A percentile compares a stretch with the other conserved stretches of the same genome.
Evolutionary conservation across 1,140 invertebrate genomes (phyloP).

Genomic region (Cherax quadricarinatus): DNA sequence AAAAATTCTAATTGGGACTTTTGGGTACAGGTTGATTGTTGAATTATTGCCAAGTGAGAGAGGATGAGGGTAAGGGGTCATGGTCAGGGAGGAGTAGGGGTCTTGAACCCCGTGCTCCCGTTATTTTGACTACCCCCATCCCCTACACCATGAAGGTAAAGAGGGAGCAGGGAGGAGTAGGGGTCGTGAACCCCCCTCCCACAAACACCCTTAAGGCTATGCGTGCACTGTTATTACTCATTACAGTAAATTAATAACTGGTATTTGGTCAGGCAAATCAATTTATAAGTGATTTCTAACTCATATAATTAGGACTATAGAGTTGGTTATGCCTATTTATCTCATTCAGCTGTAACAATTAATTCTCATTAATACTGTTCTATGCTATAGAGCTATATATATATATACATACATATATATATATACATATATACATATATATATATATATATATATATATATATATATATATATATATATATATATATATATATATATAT

Average conservation of each 20-base stretch:
- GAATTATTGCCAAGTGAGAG: background rate
- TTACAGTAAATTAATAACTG: constrained; percentile 39
- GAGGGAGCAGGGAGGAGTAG: no score
- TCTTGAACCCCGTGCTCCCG: background rate
- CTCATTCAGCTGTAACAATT: no score
- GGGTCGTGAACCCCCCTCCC: background rate
- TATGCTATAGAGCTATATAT: no score
- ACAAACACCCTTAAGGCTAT: background rate
- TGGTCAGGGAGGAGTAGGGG: background rate
- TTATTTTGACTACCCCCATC: no score
- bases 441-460: no score
- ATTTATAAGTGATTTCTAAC: background rate
- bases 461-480: no score
- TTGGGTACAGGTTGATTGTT: no score
- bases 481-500: no score
- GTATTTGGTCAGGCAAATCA: constrained; percentile 10
- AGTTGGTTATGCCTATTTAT: no score
- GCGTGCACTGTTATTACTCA: constrained; percentile 28
- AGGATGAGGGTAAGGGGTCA: background rate
- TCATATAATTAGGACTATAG: background rate
- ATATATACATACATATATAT: background rate
- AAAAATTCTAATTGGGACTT: no score
- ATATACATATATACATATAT: background rate
- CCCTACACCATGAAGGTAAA: background rate
- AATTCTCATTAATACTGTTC: no score